Evolutionary conservation across 2,888 invertebrate genomes (phyloP), one percentile per base, ranked within the genome.

Genomic region (Malthinus seriepunctatus): DNA sequence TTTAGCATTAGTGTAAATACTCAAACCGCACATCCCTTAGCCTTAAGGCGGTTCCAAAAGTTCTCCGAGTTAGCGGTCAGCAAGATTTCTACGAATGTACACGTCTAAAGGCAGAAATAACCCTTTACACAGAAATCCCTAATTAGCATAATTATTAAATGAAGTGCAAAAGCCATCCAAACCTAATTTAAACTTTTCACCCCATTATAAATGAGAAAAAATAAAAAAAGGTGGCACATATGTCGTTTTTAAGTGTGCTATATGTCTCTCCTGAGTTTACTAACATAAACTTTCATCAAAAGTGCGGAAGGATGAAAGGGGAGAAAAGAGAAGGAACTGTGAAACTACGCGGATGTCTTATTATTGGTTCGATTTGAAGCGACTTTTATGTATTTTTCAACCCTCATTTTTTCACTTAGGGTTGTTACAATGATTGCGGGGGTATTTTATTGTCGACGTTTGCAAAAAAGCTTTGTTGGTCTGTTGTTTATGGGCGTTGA

Each of bases 401-500:
- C 50, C 53, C 64, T 56, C 60, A 56, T 54, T 58, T 58, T 61
- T 61, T 58, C 49, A 51, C 51, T 53, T 38, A 54, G 55, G 55
- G 55, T 49, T 10, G 42, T 32, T 23, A 35, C 45, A 38, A 51
- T 56, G 47, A 51, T 56, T 54, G 46, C 47, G 51, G 52, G 49
- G 59, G 46, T 59, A 51, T 52, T 62, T 62, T 56, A 62, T 51
- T 56, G 56, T 55, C 23, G 31, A 42, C 55, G 56, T 50, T 56
- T 51, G 56, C 54, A 48, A 56, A 54, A 60, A 51, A 49, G 23
- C 56, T 60, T 63, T 63, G 60, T 63, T 62, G 44, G 47, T 38
- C 32, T 31, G 49, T 60, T 60, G 60, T 63, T 63, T 63, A 63
- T 60, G 51, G 63, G 63, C 59, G 62, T 62, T 55, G 52, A 46